phyloP scores from a whole-genome alignment of 1,140 invertebrate genomes.

The Cepaea nemoralis region DNA sequence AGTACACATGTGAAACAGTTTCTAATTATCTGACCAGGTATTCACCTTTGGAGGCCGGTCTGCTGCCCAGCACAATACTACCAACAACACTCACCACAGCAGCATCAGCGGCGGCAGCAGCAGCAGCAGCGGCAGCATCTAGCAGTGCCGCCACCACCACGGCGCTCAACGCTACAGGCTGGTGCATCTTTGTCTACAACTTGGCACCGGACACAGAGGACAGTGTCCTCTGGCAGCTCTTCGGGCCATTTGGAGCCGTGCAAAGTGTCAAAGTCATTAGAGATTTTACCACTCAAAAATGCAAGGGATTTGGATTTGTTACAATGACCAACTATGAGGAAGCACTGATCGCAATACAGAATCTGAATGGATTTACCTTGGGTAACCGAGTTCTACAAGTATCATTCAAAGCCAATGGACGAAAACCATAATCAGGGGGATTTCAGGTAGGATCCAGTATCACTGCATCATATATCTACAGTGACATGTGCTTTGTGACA shows the following conservation, averaged over 20 bases:
- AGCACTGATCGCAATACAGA: conserved; percentile 95
- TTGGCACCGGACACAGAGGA: conserved; percentile 98
- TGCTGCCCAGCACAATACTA: conserved; percentile 54
- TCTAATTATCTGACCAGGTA: conserved; percentile 54
- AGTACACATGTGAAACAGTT: conserved; percentile 54
- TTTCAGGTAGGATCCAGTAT: not conserved
- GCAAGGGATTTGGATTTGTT: conserved; percentile 99
- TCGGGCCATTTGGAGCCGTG: conserved; percentile 98
- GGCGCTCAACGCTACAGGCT: conserved; percentile 74
- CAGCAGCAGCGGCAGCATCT: conserved; percentile 55
- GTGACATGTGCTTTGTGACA: not conserved
- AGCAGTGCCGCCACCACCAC: conserved; percentile 55
- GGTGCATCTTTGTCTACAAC: conserved; percentile 99
- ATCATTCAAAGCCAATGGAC: conserved; percentile 82
- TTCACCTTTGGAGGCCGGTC: conserved; percentile 65
- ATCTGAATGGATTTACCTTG: conserved; percentile 96
- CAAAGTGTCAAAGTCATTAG: conserved; percentile 96
- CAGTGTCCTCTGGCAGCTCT: conserved; percentile 98
- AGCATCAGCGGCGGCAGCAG: conserved; percentile 56
- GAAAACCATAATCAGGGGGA: conserved; percentile 63
- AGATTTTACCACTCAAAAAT: conserved; percentile 97
- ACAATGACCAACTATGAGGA: conserved; percentile 99
- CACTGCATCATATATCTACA: not conserved
- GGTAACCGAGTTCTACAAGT: conserved; percentile 98
- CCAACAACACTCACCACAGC: conserved; percentile 59